Percentiles rank a stretch among this genome's conserved stretches.
These are phyloP conservation scores for Aphrocallistes beatrix DNA, from an alignment of 37 sponge, comb jelly and placozoan species.

Conservation along the genomic window DNA sequence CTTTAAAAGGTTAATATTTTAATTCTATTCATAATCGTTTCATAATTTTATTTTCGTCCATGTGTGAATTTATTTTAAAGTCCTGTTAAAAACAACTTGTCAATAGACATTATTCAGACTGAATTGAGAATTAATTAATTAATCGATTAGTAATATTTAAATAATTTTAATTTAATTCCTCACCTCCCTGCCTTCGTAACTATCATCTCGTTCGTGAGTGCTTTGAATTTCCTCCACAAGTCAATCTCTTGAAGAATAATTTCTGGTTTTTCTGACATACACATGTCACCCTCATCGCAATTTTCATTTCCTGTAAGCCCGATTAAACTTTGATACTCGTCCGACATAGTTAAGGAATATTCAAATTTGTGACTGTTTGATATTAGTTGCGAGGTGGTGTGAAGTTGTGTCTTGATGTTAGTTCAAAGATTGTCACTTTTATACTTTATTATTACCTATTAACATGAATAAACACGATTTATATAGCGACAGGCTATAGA, in stretches of 20 bases:
- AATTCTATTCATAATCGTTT: no score
- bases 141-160: background rate
- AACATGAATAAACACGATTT: constrained; percentile 3
- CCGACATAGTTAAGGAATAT: no score
- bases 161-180: background rate
- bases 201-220: constrained; percentile 59
- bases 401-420: background rate
- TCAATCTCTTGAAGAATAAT: constrained; percentile 33
- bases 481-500: no score
- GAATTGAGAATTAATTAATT: constrained; percentile 10
- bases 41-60: no score
- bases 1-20: no score
- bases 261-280: background rate
- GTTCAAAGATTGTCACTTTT: background rate
- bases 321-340: constrained; percentile 18
- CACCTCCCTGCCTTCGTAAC: constrained; percentile 52
- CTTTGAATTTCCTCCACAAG: constrained; percentile 43
- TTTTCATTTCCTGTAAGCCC: background rate
- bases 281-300: background rate
- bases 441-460: constrained; percentile 9
- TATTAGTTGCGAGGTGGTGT: no score
- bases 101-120: background rate
- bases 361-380: no score
- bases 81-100: background rate
- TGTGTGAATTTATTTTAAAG: background rate